A percentile compares a stretch with the other conserved stretches of the same genome.
Evolutionary conservation across 2,113 vertebrate species (phyloP).

Genomic region (Ptychochromis oligacanthus): DNA sequence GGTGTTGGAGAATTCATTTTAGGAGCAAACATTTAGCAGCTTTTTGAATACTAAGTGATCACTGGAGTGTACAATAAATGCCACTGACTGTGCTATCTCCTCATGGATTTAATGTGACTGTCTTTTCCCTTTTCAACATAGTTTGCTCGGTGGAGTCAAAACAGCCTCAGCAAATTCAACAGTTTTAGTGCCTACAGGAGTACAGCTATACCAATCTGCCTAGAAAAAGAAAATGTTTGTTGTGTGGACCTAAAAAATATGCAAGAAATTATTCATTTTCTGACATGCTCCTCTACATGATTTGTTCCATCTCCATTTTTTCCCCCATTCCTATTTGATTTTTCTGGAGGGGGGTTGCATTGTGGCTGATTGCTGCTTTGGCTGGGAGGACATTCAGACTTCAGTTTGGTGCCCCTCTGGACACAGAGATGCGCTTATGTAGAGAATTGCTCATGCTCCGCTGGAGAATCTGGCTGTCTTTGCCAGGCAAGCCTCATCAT

Average conservation of each 20-base stretch:
- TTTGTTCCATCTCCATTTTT: neutral
- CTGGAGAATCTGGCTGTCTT: constrained; percentile 50
- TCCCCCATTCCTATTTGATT: neutral
- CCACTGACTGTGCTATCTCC: neutral
- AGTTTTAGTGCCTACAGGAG: neutral
- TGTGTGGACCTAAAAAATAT: constrained; percentile 27
- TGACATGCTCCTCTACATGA: neutral
- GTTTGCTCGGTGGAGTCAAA: constrained; percentile 21
- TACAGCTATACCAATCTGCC: constrained; percentile 20
- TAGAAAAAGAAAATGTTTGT: constrained; percentile 11
- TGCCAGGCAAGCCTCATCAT: constrained; percentile 44
- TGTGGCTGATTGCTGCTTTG: constrained; percentile 31
- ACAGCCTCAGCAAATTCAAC: constrained; percentile 22
- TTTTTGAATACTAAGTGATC: neutral
- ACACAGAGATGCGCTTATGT: constrained; percentile 55
- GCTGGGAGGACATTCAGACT: constrained; percentile 40
- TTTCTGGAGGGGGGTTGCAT: too few species aligned
- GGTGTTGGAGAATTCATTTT: neutral
- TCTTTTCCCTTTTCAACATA: constrained; percentile 19
- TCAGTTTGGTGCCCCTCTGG: constrained; percentile 7
- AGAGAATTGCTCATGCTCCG: constrained; percentile 48
- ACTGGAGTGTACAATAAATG: neutral
- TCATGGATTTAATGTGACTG: neutral
- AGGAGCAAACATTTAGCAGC: neutral
- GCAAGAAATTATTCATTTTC: neutral